phyloP scores from a whole-genome alignment of 2,888 invertebrate genomes.

The Metacarcinus magister region DNA sequence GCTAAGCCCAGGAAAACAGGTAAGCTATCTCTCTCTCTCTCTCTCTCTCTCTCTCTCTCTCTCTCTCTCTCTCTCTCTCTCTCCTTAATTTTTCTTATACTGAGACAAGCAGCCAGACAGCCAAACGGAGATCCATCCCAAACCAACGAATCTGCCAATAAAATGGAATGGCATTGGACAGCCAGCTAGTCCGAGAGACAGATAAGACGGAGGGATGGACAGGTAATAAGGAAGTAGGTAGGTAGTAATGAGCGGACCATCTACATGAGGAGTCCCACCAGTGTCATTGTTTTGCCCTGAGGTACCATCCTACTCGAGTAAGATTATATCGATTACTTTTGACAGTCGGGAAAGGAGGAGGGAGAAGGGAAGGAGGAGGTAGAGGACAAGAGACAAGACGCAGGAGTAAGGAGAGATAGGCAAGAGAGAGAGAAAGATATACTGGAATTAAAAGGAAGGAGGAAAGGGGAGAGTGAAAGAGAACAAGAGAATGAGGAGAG shows the following conservation, averaged over 20 bases:
- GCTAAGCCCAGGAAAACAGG: not conserved
- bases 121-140: no score
- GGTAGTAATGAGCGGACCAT: not conserved
- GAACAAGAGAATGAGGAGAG: not conserved
- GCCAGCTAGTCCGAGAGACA: not conserved
- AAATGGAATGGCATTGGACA: not conserved
- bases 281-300: not conserved
- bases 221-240: not conserved
- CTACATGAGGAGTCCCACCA: not conserved
- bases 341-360: not conserved
- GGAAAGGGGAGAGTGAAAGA: not conserved
- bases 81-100: not conserved
- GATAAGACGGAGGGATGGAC: not conserved
- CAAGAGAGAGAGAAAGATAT: not conserved
- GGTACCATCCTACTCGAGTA: not conserved
- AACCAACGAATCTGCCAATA: not conserved
- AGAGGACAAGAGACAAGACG: not conserved
- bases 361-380: not conserved
- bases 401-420: no score
- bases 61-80: slow-evolving; percentile 9
- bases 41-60: not conserved
- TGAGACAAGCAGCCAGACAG: no score
- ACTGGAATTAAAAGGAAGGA: not conserved
- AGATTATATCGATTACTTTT: not conserved
- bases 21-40: not conserved